phyloP scores from a whole-genome alignment of 2,888 invertebrate genomes.

The Ypsolopha sequella region DNA sequence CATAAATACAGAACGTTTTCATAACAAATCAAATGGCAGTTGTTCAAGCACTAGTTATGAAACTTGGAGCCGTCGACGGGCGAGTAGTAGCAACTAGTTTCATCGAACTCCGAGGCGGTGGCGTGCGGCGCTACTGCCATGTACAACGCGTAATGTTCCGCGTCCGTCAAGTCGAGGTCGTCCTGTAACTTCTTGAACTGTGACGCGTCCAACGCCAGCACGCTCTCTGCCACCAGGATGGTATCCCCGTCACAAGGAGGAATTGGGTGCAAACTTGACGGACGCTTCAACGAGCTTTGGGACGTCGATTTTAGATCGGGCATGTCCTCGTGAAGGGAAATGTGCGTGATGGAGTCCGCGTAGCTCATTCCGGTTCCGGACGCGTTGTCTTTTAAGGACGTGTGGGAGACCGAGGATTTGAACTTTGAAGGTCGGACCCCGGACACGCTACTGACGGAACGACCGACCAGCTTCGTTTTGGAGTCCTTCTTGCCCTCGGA shows the following conservation, averaged over 20 bases:
- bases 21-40: neutral
- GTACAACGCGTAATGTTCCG: conserved; percentile 89
- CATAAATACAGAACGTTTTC: neutral
- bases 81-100: conserved; percentile 88
- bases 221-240: conserved; percentile 71
- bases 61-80: conserved; percentile 85
- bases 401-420: conserved; percentile 48
- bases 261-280: conserved; percentile 37
- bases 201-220: conserved; percentile 52
- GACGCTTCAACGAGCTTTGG: conserved; percentile 31
- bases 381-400: conserved; percentile 52
- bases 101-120: conserved; percentile 89
- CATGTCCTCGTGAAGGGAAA: conserved; percentile 74
- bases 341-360: conserved; percentile 74
- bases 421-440: conserved; percentile 67
- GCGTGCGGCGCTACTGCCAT: conserved; percentile 89
- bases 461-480: conserved; percentile 58
- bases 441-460: conserved; percentile 73
- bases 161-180: conserved; percentile 83
- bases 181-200: conserved; percentile 52
- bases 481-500: conserved; percentile 40
- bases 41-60: conserved; percentile 27
- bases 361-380: conserved; percentile 55
- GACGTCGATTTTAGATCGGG: conserved; percentile 42
- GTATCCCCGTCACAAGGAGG: conserved; percentile 68